Evolutionary conservation across 2,797 vertebrate genomes (phyloP).

Genomic region (Anguilla marmorata): DNA sequence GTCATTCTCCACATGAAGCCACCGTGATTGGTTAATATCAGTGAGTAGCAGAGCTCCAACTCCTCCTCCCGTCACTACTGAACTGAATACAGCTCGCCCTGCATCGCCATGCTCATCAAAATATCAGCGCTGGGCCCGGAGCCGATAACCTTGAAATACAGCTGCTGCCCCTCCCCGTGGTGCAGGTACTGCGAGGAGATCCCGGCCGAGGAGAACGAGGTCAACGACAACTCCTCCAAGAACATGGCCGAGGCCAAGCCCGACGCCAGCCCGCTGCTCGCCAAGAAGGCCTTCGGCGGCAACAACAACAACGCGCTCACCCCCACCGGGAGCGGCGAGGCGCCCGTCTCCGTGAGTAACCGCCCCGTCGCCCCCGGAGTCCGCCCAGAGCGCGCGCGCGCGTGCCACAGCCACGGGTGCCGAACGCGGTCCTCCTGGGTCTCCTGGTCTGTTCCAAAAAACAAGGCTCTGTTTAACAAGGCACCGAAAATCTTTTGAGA

Average conservation of each 20-base stretch:
- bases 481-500: not conserved
- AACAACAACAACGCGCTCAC: constrained; percentile 80
- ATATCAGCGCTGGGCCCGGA: constrained; percentile 46
- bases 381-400: too few relatives aligned
- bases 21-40: not conserved
- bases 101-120: constrained; percentile 25
- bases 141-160: constrained; percentile 71
- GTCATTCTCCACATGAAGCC: not conserved
- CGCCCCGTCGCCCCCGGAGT: not conserved
- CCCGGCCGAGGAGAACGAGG: constrained; percentile 92
- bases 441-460: too few relatives aligned
- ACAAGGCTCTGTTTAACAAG: too few relatives aligned
- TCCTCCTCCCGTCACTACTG: not conserved
- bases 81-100: not conserved
- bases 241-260: constrained; percentile 89
- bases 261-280: constrained; percentile 85
- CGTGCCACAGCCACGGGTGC: too few relatives aligned
- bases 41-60: not conserved
- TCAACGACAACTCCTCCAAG: constrained; percentile 92
- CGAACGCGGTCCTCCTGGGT: not conserved
- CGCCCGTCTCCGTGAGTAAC: constrained; percentile 78
- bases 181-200: constrained; percentile 95
- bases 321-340: constrained; percentile 80
- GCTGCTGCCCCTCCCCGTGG: constrained; percentile 56
- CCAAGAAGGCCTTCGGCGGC: constrained; percentile 77